phyloP scores from a whole-genome alignment of 2,797 vertebrate genomes.

The Enteromius trimaculatus region DNA sequence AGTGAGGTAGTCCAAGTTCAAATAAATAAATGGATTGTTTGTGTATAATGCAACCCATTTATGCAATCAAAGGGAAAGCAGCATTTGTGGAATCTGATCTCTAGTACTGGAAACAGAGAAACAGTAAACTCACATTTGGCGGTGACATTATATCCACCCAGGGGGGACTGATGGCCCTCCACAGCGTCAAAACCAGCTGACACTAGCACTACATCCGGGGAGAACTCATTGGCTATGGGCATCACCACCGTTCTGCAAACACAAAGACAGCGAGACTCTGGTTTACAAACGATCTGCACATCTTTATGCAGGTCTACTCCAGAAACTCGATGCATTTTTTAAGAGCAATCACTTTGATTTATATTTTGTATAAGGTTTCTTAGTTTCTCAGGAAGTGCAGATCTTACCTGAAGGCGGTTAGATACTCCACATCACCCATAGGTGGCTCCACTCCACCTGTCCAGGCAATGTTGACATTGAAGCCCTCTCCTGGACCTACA shows the following conservation, averaged over 20 bases:
- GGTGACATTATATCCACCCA: constrained; percentile 94
- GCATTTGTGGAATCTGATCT: not conserved
- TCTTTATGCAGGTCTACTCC: not conserved
- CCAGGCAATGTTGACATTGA: constrained; percentile 97
- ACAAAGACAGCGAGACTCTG: constrained; percentile 42
- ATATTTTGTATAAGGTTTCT: not conserved
- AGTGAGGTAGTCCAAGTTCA: not conserved
- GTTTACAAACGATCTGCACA: not conserved
- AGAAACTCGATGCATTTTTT: not conserved
- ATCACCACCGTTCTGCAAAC: constrained; percentile 89
- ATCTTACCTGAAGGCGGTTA: constrained; percentile 90
- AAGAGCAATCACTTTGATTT: not conserved
- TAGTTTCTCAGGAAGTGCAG: not conserved
- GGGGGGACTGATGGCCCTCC: constrained; percentile 92
- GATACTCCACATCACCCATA: constrained; percentile 94
- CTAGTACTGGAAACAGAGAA: not conserved
- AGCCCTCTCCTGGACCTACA: constrained; percentile 87
- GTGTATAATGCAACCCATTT: not conserved
- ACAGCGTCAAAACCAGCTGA: constrained; percentile 95
- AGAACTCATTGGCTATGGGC: constrained; percentile 93
- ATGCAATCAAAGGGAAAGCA: not conserved
- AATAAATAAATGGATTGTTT: not conserved
- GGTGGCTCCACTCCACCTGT: constrained; percentile 94
- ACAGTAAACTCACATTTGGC: constrained; percentile 87
- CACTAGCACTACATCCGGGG: constrained; percentile 92